Evolutionary conservation across 2,888 invertebrate species (phyloP), one percentile per base, ranked within the genome.

Genomic region (Dicyrtomina minuta): DNA sequence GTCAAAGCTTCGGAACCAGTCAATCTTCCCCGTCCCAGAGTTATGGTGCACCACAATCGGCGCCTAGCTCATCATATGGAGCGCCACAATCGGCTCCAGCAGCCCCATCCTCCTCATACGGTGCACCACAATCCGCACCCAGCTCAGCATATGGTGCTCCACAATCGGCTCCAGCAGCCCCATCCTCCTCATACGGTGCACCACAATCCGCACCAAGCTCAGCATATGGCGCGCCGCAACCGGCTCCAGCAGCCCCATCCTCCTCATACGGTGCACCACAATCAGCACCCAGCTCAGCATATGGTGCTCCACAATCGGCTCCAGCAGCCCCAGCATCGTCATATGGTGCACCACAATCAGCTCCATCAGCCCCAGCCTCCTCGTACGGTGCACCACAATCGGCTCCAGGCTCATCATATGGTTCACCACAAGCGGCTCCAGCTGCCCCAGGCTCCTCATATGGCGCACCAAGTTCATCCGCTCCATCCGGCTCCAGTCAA

Each of bases 181-280:
- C 60, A 22, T 41, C 41, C 13, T 6, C 41, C 10, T 41, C 33
- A 12, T 60, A 60, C 43, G 60, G 60, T 13, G 22, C 60, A 8
- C 60, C 60, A n/a, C 4, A 10, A 39, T 26, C 58, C 2, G 24
- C 58, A 26, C 58, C 58, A 39, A 24, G 24, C 10, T 2, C 4
- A 5, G 8, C 27, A 3, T 58, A 58, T 17, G 58, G 58, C n/a
- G 17, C 24, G 2, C 58, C 58, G 13, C 6, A 8, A 26, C 26
- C 58, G 26, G 58, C 24, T 27, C 58, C n/a, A 60, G 12, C 39
- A 43, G 43, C 41, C 1, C 60, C 60, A 2, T 41, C 41, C n/a
- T 1, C 60, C n/a, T 41, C 33, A 17, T 60, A 60, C 43, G 60
- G 33, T 8, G 33, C 33, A 33, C 33, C 33, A 8, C 4, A 3